These are phyloP conservation scores for Ameiurus melas DNA, from an alignment of 2,113 vertebrate genomes.

Conservation along the genomic window DNA sequence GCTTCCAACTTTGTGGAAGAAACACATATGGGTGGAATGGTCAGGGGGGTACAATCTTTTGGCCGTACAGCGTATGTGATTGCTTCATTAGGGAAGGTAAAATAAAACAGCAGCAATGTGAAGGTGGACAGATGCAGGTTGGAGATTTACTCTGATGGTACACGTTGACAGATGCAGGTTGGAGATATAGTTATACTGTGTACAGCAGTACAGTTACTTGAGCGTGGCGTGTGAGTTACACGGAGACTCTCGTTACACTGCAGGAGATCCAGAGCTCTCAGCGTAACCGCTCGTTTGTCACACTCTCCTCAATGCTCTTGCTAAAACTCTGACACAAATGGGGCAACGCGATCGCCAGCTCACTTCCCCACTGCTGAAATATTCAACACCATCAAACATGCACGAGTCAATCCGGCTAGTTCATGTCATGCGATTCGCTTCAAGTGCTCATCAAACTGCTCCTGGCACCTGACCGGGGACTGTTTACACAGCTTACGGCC, in stretches of 20 bases:
- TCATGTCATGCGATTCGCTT: constrained; percentile 61
- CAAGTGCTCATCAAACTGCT: constrained; percentile 43
- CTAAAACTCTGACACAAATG: constrained; percentile 86
- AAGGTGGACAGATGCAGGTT: background rate
- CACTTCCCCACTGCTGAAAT: constrained; percentile 75
- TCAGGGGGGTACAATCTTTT: background rate
- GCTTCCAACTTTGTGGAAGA: background rate
- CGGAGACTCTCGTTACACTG: constrained; percentile 51
- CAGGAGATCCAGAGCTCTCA: constrained; percentile 73
- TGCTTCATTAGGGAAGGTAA: no score
- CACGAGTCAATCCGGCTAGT: constrained; percentile 69
- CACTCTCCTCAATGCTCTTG: constrained; percentile 79
- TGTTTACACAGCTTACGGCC: constrained; percentile 17
- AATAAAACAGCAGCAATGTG: background rate
- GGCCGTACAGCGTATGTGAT: background rate
- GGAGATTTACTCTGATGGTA: background rate
- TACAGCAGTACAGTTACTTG: constrained; percentile 4
- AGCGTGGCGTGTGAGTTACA: constrained; percentile 37
- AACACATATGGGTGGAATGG: background rate
- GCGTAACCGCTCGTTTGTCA: constrained; percentile 79
- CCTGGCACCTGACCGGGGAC: constrained; percentile 19
- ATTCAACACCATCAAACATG: constrained; percentile 74
- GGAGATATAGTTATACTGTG: background rate
- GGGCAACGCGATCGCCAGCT: constrained; percentile 79
- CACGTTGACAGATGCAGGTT: background rate